Evolutionary conservation across 37 sponge, comb jelly and placozoan species (phyloP), one percentile per base, ranked within the genome.

Genomic region (Agelas oroides): DNA sequence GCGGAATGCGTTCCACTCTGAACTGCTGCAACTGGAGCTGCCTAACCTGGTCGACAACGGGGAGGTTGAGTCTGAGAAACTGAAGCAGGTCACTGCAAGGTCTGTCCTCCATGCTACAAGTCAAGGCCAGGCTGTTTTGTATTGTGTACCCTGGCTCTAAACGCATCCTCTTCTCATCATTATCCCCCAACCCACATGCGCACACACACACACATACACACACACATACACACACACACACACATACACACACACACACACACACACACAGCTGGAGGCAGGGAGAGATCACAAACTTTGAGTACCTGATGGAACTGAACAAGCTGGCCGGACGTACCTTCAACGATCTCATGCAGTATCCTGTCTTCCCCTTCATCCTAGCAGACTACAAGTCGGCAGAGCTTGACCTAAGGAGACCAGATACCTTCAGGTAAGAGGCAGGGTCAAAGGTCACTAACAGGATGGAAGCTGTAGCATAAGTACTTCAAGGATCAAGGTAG

Each of bases 271-370:
- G 96, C 53, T 95, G 96, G 96, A 77, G 73, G 46, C 94, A 95
- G 70, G 96, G 96, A 23, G 94, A 91, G 71, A 86, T 92, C 79
- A 87, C 99, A 39, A 99, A 99, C 91, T 99, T 99, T 89, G 93
- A 99, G 84, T 97, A 97, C 77, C 88, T 99, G 65, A 97, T 94
- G 89, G 96, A 97, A 61, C 83, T 99, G 71, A 99, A 99, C 92
- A 97, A 97, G 69, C 89, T 97, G 65, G 96, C 99, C 53, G 99
- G 99, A 1, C 84, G 99, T 30, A 94, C 97, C 24, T 99, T 97
- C 87, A 99, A 97, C 84, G 99, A 99, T 78, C 96, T 99, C 55
- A 99, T 99, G 99, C 99, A 99, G 78, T 99, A 97, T 57, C 99
- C 99, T 14, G 91, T 99, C 23, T 91, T 99, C 76, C 99, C 99